Evolutionary conservation across 2,113 vertebrate genomes (phyloP), one percentile per base, ranked within the genome.

Genomic region (Oryzias melastigma): DNA sequence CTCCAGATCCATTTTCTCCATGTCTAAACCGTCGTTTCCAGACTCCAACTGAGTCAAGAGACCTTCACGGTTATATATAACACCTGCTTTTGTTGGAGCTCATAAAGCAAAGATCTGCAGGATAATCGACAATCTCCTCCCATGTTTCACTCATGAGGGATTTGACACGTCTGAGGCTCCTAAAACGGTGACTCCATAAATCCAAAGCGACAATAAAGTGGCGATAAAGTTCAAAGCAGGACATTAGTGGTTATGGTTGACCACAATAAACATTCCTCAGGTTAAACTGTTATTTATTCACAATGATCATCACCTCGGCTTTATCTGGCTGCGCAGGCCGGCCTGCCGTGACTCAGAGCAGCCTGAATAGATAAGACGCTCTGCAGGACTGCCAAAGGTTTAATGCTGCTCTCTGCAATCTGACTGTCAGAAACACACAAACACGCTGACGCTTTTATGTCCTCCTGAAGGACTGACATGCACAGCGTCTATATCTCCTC

Each of bases 1-100:
- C 1, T 79, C 80, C 40, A 90, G 77, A 58, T 88, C 88, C 62
- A 90, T 58, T 71, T 86, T 89, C 50, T 90, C 87, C 3, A 61
- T 52, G 14, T 59, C 73, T 85, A 83, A 2, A 0, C 3, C 3
- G 35, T 25, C 7, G 4, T 3, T 0, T 18, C 4, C 5, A 52
- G 29, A 18, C 35, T 71, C 41, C 17, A 18, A 75, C 65, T 6
- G 47, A 47, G 47, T 35, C 5, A 10, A 57, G 19, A 24, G 12
- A 14, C 18, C 29, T 19, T 15, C 15, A 29, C 43, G 4, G 27
- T 45, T 25, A 49, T 47, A 56, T 78, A 75, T 68, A 63, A 25
- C 24, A 17, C 12, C 27, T 58, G 41, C 25, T 17, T 44, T 4
- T 13, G 19, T 19, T 54, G 18, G 49, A 25, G 43, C n/a, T 53